Conservation (phyloP, 92 coral and sea anemone species). For the Pocillopora meandrina region DNA sequence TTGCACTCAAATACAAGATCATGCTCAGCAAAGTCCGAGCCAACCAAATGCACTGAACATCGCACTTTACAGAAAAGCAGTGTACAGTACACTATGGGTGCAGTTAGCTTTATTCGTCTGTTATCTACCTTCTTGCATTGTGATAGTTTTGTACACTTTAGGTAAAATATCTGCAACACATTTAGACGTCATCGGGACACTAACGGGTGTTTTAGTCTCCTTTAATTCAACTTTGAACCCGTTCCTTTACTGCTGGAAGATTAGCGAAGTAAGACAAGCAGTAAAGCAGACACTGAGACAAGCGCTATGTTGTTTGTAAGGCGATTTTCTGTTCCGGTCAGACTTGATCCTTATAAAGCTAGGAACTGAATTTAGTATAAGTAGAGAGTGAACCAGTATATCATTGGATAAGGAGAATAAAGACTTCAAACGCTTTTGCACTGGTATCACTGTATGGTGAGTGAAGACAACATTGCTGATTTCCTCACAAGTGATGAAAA, state of each 20-base stretch:
- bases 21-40: neutral
- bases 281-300: neutral
- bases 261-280: neutral
- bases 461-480: too few species aligned
- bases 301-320: neutral
- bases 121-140: neutral
- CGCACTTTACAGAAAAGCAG: constrained; percentile 4
- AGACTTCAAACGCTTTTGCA: too few species aligned
- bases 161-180: neutral
- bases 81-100: neutral
- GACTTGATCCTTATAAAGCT: too few species aligned
- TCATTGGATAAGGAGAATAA: too few species aligned
- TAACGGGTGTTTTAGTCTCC: neutral
- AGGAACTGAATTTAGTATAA: too few species aligned
- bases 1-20: neutral
- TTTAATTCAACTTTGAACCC: neutral
- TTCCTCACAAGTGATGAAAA: too few species aligned
- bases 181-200: neutral
- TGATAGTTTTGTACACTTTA: neutral
- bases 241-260: neutral
- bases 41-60: neutral
- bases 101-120: neutral
- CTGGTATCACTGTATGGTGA: too few species aligned
- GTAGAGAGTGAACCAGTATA: too few species aligned
- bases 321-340: neutral